Evolutionary conservation across 2,113 vertebrate genomes (phyloP).

Genomic region (Mirounga angustirostris): DNA sequence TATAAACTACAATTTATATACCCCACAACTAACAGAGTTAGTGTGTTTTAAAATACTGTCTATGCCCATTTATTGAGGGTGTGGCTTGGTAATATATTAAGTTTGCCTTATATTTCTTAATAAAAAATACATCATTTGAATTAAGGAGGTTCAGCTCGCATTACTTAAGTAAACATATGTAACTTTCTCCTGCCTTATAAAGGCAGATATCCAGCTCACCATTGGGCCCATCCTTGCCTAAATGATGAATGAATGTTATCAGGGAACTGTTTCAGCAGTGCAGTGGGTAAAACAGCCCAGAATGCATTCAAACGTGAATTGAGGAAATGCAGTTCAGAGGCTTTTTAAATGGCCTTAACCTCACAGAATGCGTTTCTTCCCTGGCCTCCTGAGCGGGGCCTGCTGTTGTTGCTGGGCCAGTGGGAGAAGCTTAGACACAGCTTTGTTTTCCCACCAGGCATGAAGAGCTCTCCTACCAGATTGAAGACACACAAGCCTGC

Average conservation of each 20-base stretch:
- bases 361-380: neutral
- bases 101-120: neutral
- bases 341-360: neutral
- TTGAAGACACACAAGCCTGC: neutral
- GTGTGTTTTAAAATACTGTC: neutral
- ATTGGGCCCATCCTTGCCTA: neutral
- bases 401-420: neutral
- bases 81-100: neutral
- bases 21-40: neutral
- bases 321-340: neutral
- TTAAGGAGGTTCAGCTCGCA: neutral
- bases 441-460: neutral
- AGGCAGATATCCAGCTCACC: neutral
- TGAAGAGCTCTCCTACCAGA: neutral
- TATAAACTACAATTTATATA: neutral
- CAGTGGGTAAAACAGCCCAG: neutral
- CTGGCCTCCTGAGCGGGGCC: neutral
- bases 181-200: neutral
- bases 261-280: neutral
- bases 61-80: neutral
- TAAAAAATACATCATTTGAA: constrained; percentile 12
- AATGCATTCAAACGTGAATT: accelerated
- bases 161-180: neutral
- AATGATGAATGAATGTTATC: constrained; percentile 13
- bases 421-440: neutral